These are phyloP conservation scores for Mesocricetus auratus DNA, from an alignment of 2,113 vertebrate species.

Conservation along the genomic window DNA sequence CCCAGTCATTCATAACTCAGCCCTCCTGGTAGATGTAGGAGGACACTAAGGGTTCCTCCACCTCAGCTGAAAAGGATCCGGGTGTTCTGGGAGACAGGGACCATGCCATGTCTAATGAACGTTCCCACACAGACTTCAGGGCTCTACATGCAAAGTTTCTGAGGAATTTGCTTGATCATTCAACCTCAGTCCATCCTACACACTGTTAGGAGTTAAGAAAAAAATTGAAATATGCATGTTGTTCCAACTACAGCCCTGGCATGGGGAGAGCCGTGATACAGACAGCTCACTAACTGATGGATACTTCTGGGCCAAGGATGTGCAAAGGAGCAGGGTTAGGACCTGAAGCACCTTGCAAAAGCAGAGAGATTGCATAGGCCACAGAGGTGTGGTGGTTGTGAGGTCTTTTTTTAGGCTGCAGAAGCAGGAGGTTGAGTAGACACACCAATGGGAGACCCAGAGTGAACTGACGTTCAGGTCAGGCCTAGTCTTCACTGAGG, in stretches of 20 bases:
- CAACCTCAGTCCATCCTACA: not conserved
- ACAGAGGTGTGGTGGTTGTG: not conserved
- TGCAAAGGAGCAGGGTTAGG: not conserved
- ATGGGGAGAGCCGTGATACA: too few relatives aligned
- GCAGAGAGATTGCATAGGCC: not conserved
- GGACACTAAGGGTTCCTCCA: not conserved
- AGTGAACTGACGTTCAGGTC: too few relatives aligned
- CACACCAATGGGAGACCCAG: not conserved
- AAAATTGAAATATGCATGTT: not conserved
- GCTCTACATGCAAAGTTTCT: not conserved
- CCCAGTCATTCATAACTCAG: not conserved
- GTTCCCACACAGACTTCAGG: not conserved
- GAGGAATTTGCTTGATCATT: not conserved
- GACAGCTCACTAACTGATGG: not conserved
- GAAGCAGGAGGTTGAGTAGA: not conserved
- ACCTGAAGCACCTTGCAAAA: too few relatives aligned
- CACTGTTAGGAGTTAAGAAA: not conserved
- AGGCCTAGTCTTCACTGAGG: not conserved
- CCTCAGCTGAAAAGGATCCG: not conserved
- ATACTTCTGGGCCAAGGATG: not conserved
- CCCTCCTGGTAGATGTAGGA: not conserved
- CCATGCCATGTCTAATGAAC: accelerated
- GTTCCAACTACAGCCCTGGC: not conserved
- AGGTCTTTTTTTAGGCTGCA: not conserved
- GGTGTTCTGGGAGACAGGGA: not conserved